Percentiles rank a stretch among this genome's conserved stretches.
Conservation (phyloP, 1,140 invertebrate genomes). For the Ceratina japonica region DNA sequence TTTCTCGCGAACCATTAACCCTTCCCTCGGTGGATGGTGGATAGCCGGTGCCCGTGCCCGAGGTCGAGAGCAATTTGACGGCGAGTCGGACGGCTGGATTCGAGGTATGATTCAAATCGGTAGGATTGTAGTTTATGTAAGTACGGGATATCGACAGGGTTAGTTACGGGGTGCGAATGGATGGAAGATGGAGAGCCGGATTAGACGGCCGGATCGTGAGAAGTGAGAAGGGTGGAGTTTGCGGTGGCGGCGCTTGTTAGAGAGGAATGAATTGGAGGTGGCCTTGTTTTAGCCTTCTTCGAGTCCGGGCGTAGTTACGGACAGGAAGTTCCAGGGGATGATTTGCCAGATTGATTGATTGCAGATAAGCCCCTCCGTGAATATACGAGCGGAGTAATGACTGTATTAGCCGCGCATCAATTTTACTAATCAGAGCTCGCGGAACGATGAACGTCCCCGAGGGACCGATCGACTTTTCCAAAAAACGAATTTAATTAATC, state of each 20-base stretch:
- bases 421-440: too few species aligned
- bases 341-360: neutral
- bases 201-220: neutral
- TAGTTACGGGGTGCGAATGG: neutral
- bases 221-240: neutral
- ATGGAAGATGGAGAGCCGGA: neutral
- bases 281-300: neutral
- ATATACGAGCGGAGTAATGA: too few species aligned
- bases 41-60: too few species aligned
- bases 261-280: neutral
- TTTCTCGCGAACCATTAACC: conserved; percentile 19
- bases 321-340: neutral
- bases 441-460: too few species aligned
- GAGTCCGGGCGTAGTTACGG: neutral
- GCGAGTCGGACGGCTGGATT: too few species aligned
- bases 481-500: neutral
- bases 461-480: too few species aligned
- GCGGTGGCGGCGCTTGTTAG: neutral
- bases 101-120: conserved; percentile 1
- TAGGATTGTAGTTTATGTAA: neutral
- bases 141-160: too few species aligned
- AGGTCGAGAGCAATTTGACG: neutral
- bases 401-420: neutral
- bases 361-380: neutral
- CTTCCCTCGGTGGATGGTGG: neutral